Base-by-base conservation (phyloP, 2,797 vertebrate species). In the Molossus alvarezi region DNA sequence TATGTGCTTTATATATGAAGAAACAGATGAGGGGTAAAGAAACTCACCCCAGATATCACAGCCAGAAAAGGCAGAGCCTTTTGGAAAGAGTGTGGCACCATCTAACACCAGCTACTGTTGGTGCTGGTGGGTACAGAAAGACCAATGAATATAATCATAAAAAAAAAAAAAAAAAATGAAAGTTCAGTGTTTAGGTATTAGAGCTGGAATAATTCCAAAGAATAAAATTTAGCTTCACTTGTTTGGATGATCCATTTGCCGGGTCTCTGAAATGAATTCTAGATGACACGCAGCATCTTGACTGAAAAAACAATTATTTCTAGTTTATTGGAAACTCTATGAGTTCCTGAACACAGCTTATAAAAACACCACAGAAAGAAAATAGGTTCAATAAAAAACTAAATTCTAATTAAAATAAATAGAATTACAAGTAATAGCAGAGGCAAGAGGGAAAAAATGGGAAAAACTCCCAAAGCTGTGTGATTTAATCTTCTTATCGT, bases 341-440 rank as follows among this genome's bases (percentile, higher is more conserved):
- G 64, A 75, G 67, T 83, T 83, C 48, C 65, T 90, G 72, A 91
- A 73, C 5, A 13, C 45, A 73, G 76, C 65, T 92, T 94, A 79
- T 71, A 80, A 96, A 87, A 92, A 84, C 45, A 51, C 57, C 9
- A 60, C 58, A 55, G n/a, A 80, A 73, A 91, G 41, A 90, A 87
- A 94, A 85, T 9, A 71, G n/a, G 7, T 91, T 92, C 45, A 45
- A 53, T 37, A 91, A 95, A 94, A 95, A 86, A 67, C 67, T 72
- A 75, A 95, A 82, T 57, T 87, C 85, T 85, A 94, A 84, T 88
- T 92, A 90, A 92, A 93, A 80, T 90, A 92, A 95, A 95, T 15
- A 84, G 76, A 92, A 96, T 76, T 75, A 60, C 33, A 87, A 81
- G n/a, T 37, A 89, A 88, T 82, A 71, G 45, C 72, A 90, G 37